Percentiles rank a stretch among this genome's conserved stretches.
These are phyloP conservation scores for Anguilla obscura DNA, from an alignment of 2,797 vertebrate genomes.

Conservation along the genomic window DNA sequence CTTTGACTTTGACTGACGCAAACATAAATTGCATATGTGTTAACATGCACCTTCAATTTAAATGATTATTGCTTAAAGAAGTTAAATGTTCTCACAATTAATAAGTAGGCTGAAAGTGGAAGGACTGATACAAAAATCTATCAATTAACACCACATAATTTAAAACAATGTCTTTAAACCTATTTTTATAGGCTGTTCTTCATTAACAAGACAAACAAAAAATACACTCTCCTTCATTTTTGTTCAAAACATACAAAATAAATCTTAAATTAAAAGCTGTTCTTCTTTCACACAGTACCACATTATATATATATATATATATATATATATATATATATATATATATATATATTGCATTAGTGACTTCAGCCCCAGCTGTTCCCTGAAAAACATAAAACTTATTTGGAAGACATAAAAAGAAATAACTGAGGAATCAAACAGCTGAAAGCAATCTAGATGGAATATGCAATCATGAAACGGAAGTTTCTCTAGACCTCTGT, in stretches of 20 bases:
- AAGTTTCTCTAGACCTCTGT: conserved; percentile 72
- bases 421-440: conserved; percentile 80
- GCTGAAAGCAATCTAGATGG: conserved; percentile 80
- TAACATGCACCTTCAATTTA: conserved; percentile 89
- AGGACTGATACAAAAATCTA: conserved; percentile 93
- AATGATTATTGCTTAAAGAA: conserved; percentile 94
- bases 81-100: conserved; percentile 85
- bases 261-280: conserved; percentile 37
- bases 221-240: conserved; percentile 48
- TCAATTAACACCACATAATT: conserved; percentile 80
- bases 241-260: conserved; percentile 46
- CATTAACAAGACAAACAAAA: conserved; percentile 69
- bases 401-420: conserved; percentile 87
- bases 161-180: conserved; percentile 70
- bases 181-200: conserved; percentile 71
- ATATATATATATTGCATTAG: conserved; percentile 80
- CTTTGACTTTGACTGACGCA: conserved; percentile 87
- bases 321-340: conserved; percentile 13
- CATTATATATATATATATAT: neutral
- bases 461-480: conserved; percentile 76
- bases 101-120: conserved; percentile 90
- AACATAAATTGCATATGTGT: conserved; percentile 94
- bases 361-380: conserved; percentile 89
- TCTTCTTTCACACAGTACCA: neutral
- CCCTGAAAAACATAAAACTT: conserved; percentile 86